Percentiles rank a stretch among this genome's conserved stretches.
Evolutionary conservation across 2,888 invertebrate genomes (phyloP).

Genomic region (Eutolmus rufibarbis): DNA sequence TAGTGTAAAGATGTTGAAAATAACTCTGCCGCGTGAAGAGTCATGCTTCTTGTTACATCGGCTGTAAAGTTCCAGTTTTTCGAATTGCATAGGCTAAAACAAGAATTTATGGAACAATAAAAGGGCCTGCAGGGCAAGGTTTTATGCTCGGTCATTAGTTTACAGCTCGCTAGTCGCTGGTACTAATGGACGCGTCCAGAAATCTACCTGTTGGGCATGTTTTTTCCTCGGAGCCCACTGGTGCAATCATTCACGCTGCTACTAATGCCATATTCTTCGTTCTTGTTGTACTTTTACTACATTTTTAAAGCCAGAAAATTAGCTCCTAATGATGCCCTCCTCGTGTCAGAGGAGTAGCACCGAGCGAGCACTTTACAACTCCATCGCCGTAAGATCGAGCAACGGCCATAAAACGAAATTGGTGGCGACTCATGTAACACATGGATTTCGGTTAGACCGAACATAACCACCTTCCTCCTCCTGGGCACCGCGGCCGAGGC

Average conservation of each 20-base stretch:
- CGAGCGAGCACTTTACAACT: constrained; percentile 12
- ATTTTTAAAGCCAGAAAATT: constrained; percentile 9
- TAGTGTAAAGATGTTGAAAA: not conserved
- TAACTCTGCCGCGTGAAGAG: not conserved
- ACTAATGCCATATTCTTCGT: constrained; percentile 11
- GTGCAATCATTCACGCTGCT: not conserved
- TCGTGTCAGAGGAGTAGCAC: constrained; percentile 18
- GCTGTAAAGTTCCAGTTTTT: not conserved
- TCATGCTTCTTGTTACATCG: not conserved
- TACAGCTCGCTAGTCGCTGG: not conserved
- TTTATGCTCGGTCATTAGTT: constrained; percentile 1
- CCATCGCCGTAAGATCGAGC: not conserved
- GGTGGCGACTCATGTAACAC: constrained; percentile 25
- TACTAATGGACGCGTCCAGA: not conserved
- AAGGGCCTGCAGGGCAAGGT: not conserved
- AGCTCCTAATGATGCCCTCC: constrained; percentile 31
- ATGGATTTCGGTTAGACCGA: constrained; percentile 15
- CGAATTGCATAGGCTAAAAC: not conserved
- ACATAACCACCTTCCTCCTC: not conserved
- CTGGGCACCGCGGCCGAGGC: not conserved
- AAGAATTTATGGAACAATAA: constrained; percentile 8
- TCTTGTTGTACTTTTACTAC: constrained; percentile 25
- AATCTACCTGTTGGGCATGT: not conserved
- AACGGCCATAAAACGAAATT: constrained; percentile 15
- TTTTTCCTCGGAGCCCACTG: not conserved